These are phyloP conservation scores for Hypolimnas misippus DNA, from an alignment of 2,888 invertebrate species.

Conservation along the genomic window DNA sequence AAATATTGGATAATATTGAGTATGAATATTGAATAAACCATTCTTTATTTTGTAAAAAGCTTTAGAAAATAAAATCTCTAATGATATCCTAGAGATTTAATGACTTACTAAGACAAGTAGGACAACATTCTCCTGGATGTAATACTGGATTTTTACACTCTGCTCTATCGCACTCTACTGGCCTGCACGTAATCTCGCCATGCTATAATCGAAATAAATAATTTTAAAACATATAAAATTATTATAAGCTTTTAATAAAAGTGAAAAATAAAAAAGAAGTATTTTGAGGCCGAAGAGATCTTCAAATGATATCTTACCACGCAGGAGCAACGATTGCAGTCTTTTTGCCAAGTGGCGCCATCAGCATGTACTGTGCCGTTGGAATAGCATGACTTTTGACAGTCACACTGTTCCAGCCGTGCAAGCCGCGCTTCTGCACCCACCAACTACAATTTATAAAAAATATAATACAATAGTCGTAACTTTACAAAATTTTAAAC, in stretches of 20 bases:
- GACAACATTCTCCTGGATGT: slow-evolving; percentile 92
- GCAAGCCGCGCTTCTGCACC: slow-evolving; percentile 91
- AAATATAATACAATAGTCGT: background rate
- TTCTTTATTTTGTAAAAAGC: background rate
- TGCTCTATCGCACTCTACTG: slow-evolving; percentile 90
- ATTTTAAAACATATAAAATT: slow-evolving; percentile 9
- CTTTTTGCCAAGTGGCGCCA: slow-evolving; percentile 92
- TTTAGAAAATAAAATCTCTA: background rate
- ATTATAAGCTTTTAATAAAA: background rate
- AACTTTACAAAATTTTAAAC: background rate
- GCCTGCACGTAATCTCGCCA: slow-evolving; percentile 93
- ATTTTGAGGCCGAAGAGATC: background rate
- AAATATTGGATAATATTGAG: background rate
- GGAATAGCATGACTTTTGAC: slow-evolving; percentile 93
- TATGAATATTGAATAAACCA: too few species aligned
- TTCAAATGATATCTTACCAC: slow-evolving; percentile 83
- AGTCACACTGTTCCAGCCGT: slow-evolving; percentile 94
- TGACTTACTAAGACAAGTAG: slow-evolving; percentile 92
- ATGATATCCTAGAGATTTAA: slow-evolving; percentile 4
- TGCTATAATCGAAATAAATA: slow-evolving; percentile 81
- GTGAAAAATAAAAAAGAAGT: background rate
- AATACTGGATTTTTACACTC: slow-evolving; percentile 92
- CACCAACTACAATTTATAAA: slow-evolving; percentile 86
- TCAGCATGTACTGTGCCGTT: slow-evolving; percentile 92
- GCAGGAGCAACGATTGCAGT: slow-evolving; percentile 95